These are phyloP conservation scores for Micromussa lordhowensis DNA, from an alignment of 92 coral and sea anemone genomes.

Conservation along the genomic window DNA sequence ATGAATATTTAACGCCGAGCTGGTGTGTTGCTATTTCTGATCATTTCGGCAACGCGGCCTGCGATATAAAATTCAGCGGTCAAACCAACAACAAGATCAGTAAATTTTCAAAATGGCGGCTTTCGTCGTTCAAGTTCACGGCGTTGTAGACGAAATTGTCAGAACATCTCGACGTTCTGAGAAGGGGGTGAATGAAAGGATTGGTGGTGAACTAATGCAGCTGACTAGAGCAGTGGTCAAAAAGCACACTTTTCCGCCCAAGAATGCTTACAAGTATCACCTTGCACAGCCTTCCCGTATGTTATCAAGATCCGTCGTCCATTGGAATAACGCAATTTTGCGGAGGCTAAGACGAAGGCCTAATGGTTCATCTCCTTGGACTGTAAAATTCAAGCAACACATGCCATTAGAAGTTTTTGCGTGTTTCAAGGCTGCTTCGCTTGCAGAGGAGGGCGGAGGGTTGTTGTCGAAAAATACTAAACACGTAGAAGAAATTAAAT, in stretches of 20 bases:
- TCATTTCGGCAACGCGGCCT: conserved; percentile 2
- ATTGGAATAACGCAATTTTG: conserved; percentile 48
- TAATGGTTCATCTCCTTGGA: conserved; percentile 32
- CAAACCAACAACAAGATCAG: no score
- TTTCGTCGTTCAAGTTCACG: conserved; percentile 4
- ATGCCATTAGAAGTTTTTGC: conserved; percentile 45
- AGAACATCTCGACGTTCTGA: background rate
- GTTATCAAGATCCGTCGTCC: conserved; percentile 12
- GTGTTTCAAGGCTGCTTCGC: conserved; percentile 1
- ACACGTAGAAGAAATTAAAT: no score
- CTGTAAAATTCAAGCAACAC: conserved; percentile 31
- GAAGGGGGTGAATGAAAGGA: conserved; percentile 10
- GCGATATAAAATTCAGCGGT: background rate
- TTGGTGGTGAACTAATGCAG: conserved; percentile 42
- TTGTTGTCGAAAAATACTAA: background rate
- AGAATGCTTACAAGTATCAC: conserved; percentile 56
- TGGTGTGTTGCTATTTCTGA: conserved; percentile 1
- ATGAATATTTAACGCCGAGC: no score
- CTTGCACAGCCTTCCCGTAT: conserved; percentile 53
- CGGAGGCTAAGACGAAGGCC: no score
- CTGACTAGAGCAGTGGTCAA: conserved; percentile 55
- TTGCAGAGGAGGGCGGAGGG: no score
- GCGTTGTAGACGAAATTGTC: background rate
- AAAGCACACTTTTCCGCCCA: conserved; percentile 49
- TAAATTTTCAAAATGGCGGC: conserved; percentile 25